A percentile compares a stretch with the other conserved stretches of the same genome.
These are phyloP conservation scores for Phortica variegata DNA, from an alignment of 1,140 invertebrate species.

Conservation along the genomic window DNA sequence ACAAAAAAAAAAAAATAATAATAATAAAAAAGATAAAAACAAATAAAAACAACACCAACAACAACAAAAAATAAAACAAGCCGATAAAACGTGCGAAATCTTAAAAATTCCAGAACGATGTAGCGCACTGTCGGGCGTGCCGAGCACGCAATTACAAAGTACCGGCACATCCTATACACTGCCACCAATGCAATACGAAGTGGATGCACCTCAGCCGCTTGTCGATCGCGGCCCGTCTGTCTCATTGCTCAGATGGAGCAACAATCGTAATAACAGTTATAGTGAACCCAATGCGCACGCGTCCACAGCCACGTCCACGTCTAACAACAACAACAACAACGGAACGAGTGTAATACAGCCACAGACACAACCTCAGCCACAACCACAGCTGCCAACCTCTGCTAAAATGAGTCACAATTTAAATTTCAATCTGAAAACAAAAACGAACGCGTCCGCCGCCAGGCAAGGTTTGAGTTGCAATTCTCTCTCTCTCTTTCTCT, in stretches of 20 bases:
- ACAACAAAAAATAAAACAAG: conserved; percentile 8
- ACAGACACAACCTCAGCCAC: conserved; percentile 13
- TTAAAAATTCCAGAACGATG: conserved; percentile 60
- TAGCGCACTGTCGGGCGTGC: conserved; percentile 60
- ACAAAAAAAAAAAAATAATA: too few species aligned
- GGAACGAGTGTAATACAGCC: conserved; percentile 6
- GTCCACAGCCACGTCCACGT: conserved; percentile 16
- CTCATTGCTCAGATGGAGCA: conserved; percentile 58
- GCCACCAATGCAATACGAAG: conserved; percentile 54
- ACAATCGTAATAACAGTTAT: conserved; percentile 35
- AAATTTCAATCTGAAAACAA: conserved; percentile 10
- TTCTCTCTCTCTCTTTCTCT: conserved; percentile 1
- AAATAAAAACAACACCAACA: conserved; percentile 3
- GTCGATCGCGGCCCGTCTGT: conserved; percentile 60
- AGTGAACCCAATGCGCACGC: conserved; percentile 29
- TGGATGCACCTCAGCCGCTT: conserved; percentile 60
- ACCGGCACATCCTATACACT: conserved; percentile 48
- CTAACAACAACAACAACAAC: conserved; percentile 12
- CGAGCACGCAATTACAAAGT: conserved; percentile 46
- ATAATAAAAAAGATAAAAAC: too few species aligned
- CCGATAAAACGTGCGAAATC: neutral
- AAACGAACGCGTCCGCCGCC: conserved; percentile 48
- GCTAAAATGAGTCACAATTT: conserved; percentile 21
- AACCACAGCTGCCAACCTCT: conserved; percentile 14
- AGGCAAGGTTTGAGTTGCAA: conserved; percentile 54